phyloP scores from a whole-genome alignment of 2,113 vertebrate species.

The Etheostoma cragini region DNA sequence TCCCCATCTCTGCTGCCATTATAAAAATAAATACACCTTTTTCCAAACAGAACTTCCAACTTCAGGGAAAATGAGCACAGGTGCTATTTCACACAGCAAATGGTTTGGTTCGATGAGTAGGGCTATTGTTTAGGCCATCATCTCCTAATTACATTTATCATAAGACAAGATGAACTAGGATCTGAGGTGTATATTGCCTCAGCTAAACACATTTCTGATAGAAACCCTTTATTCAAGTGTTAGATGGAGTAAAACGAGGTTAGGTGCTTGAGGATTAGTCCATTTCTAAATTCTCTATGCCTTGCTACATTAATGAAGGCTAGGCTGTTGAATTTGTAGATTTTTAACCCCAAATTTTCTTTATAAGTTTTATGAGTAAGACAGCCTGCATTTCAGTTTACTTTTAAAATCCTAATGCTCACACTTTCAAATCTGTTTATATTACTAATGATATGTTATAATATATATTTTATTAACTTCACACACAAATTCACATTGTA shows the following conservation, averaged over 20 bases:
- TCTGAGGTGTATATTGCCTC: not conserved
- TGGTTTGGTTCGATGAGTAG: not conserved
- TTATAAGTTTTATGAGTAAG: not conserved
- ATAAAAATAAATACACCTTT: not conserved
- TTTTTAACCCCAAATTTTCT: not conserved
- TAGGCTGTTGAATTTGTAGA: not conserved
- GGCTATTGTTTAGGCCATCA: not conserved
- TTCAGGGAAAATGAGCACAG: conserved; percentile 4
- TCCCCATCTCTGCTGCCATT: not conserved
- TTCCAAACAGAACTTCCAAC: not conserved
- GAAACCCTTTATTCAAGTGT: not conserved
- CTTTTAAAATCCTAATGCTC: conserved; percentile 18
- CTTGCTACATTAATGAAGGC: not conserved
- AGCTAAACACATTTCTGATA: not conserved
- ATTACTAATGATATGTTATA: conserved; percentile 23
- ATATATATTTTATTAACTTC: conserved; percentile 5
- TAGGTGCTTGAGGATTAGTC: not conserved
- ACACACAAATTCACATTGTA: conserved; percentile 3
- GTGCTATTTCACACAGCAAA: not conserved
- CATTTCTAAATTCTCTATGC: not conserved
- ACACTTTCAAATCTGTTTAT: conserved; percentile 1
- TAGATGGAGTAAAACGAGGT: not conserved
- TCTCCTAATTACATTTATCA: not conserved
- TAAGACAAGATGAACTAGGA: not conserved
- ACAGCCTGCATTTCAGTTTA: not conserved